Conservation (phyloP, 2,888 invertebrate genomes). For the Caradrina clavipalpis region DNA sequence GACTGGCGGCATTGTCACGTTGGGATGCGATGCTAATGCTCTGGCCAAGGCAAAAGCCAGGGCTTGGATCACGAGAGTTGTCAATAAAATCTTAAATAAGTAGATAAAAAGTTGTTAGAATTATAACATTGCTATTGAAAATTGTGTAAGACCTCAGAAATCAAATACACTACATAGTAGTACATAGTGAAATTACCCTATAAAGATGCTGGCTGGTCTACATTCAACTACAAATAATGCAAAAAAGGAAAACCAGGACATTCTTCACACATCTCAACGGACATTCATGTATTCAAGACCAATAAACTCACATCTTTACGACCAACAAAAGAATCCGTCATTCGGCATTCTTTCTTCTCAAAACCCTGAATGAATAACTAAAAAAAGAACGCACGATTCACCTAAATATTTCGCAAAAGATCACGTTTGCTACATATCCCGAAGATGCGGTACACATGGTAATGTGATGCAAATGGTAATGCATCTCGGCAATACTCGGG, state of each 20-base stretch:
- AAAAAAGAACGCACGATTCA: conserved; percentile 26
- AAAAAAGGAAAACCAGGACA: background rate
- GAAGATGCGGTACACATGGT: conserved; percentile 44
- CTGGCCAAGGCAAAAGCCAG: no score
- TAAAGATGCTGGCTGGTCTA: background rate
- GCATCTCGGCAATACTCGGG: conserved; percentile 69
- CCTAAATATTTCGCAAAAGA: conserved; percentile 37
- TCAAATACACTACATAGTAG: no score
- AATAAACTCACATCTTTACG: conserved; percentile 43
- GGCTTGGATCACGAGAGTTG: no score
- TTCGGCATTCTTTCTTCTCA: conserved; percentile 41
- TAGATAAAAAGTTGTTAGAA: no score
- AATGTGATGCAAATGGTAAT: conserved; percentile 64
- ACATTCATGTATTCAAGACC: conserved; percentile 4
- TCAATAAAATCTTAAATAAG: no score
- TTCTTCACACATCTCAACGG: background rate
- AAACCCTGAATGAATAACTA: conserved; percentile 40
- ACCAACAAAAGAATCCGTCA: conserved; percentile 3
- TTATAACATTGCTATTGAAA: no score
- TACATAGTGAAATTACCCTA: background rate
- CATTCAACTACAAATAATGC: background rate
- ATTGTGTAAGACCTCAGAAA: no score
- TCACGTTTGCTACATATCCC: conserved; percentile 54
- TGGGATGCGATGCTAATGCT: no score
- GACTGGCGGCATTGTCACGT: no score